Conservation (phyloP, 1,140 invertebrate species). For the Nephila pilipes region DNA sequence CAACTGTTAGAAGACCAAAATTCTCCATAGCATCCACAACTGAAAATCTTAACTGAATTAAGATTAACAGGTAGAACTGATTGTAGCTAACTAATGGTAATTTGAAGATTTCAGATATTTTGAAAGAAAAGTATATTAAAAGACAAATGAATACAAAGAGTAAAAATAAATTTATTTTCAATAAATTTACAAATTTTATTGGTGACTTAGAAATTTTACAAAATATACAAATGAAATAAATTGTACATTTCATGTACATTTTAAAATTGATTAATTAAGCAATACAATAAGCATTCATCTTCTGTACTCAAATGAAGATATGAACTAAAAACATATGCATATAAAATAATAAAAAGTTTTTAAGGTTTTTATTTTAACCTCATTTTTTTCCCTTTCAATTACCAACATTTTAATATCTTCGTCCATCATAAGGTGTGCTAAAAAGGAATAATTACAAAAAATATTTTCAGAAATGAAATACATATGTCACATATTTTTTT, state of each 20-base stretch:
- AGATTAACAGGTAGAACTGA: too few relatives aligned
- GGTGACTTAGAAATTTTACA: slow-evolving; percentile 12
- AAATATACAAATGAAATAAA: slow-evolving; percentile 30
- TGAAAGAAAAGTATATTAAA: too few relatives aligned
- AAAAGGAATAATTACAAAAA: slow-evolving; percentile 30
- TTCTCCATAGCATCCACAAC: too few relatives aligned
- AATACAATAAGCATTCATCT: slow-evolving; percentile 2
- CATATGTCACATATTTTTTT: neutral
- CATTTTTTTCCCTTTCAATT: neutral
- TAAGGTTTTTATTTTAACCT: neutral
- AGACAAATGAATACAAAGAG: too few relatives aligned
- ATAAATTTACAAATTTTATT: neutral
- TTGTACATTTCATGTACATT: neutral
- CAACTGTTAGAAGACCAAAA: too few relatives aligned
- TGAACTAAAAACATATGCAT: neutral
- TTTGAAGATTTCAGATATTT: too few relatives aligned
- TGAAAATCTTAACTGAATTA: too few relatives aligned
- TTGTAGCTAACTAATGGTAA: too few relatives aligned
- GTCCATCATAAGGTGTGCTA: slow-evolving; percentile 23
- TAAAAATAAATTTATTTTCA: neutral
- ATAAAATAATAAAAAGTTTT: neutral
- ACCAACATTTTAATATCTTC: neutral
- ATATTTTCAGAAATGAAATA: neutral
- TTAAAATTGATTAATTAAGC: neutral
- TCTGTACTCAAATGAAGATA: neutral